A percentile compares a stretch with the other conserved stretches of the same genome.
phyloP scores from a whole-genome alignment of 2,113 vertebrate genomes.

The Albula goreensis region DNA sequence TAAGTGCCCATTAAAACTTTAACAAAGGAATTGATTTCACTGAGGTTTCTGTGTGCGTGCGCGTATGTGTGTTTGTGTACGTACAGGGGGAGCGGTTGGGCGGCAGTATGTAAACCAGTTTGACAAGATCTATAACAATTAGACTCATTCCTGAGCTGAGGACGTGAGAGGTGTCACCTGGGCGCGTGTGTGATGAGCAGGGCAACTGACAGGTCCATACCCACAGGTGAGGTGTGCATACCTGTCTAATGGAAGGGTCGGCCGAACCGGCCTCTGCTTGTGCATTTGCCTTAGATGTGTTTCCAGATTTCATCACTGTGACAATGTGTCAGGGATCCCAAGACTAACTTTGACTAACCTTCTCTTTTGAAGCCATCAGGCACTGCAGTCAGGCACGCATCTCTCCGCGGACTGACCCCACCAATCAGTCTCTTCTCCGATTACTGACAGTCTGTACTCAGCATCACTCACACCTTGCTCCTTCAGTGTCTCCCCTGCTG shows the following conservation, averaged over 20 bases:
- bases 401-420: too few relatives aligned
- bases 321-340: too few relatives aligned
- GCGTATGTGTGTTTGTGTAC: not conserved
- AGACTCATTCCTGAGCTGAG: slow-evolving; percentile 58
- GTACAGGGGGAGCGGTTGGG: slow-evolving; percentile 11
- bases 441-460: too few relatives aligned
- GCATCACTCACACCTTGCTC: too few relatives aligned
- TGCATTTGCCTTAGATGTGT: too few relatives aligned
- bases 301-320: too few relatives aligned
- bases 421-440: too few relatives aligned
- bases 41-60: not conserved
- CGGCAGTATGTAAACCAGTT: not conserved
- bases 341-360: too few relatives aligned
- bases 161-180: slow-evolving; percentile 17
- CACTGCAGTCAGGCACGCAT: too few relatives aligned
- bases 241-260: not conserved
- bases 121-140: slow-evolving; percentile 38
- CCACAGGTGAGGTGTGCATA: slow-evolving; percentile 3
- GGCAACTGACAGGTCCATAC: not conserved
- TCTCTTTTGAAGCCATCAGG: too few relatives aligned
- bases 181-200: slow-evolving; percentile 7
- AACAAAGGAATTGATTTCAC: not conserved
- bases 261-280: not conserved
- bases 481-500: too few relatives aligned
- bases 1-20: not conserved